These are phyloP conservation scores for Aphelinus atriplicis DNA, from an alignment of 1,140 invertebrate genomes.

Conservation along the genomic window DNA sequence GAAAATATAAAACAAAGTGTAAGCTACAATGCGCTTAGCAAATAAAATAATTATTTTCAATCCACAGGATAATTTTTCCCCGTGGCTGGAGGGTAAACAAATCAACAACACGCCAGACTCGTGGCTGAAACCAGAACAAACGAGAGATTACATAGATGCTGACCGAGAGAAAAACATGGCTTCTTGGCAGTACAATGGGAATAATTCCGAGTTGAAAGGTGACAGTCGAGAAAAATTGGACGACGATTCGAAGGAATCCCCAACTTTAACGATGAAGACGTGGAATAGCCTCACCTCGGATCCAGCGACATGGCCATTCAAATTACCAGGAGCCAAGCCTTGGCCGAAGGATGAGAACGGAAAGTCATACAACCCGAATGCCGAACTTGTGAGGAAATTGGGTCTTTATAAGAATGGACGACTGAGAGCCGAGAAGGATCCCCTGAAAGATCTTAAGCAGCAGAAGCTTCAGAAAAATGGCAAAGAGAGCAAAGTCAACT, in stretches of 20 bases:
- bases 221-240: not conserved
- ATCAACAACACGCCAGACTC: not conserved
- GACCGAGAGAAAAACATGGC: not conserved
- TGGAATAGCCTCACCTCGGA: slow-evolving; percentile 61
- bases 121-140: slow-evolving; percentile 5
- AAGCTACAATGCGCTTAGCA: no score
- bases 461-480: slow-evolving; percentile 28
- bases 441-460: slow-evolving; percentile 26
- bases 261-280: slow-evolving; percentile 58
- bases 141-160: not conserved
- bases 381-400: slow-evolving; percentile 55
- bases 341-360: slow-evolving; percentile 62
- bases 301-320: slow-evolving; percentile 60
- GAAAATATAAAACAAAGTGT: no score
- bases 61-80: not conserved
- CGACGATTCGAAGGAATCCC: slow-evolving; percentile 45
- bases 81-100: slow-evolving; percentile 34
- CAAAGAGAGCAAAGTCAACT: slow-evolving; percentile 9
- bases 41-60: not conserved
- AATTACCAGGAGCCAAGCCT: slow-evolving; percentile 54
- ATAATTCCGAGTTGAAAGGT: slow-evolving; percentile 41
- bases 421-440: slow-evolving; percentile 30
- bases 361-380: slow-evolving; percentile 60
- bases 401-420: slow-evolving; percentile 52
- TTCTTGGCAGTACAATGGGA: slow-evolving; percentile 30